Conservation (phyloP, 2,888 invertebrate genomes). For the Clostera curtula region DNA sequence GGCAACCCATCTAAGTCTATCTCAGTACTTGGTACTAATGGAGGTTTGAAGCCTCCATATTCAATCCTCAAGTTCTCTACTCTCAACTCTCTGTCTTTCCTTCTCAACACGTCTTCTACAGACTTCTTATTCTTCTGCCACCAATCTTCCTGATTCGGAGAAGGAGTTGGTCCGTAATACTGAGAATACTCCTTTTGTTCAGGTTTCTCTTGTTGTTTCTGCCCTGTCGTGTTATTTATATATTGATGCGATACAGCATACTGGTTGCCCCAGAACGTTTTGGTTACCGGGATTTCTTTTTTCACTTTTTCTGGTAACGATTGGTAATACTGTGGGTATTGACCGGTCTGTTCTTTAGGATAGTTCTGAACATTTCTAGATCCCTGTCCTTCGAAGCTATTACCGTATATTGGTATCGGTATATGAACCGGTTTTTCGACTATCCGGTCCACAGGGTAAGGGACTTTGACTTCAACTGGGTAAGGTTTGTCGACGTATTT, state of each 20-base stretch:
- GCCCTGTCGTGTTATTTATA: slow-evolving; percentile 35
- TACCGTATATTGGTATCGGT: slow-evolving; percentile 23
- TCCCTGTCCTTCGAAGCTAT: slow-evolving; percentile 13
- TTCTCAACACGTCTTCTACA: slow-evolving; percentile 57
- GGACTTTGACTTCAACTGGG: slow-evolving; percentile 66
- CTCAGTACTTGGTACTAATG: slow-evolving; percentile 85
- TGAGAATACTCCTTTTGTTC: slow-evolving; percentile 34
- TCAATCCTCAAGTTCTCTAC: slow-evolving; percentile 78
- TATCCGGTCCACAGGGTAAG: slow-evolving; percentile 65
- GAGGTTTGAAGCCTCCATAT: slow-evolving; percentile 88
- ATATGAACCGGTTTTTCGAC: slow-evolving; percentile 60
- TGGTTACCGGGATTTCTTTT: slow-evolving; percentile 7
- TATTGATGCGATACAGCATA: slow-evolving; percentile 58
- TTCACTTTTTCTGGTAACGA: slow-evolving; percentile 17
- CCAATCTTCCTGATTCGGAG: slow-evolving; percentile 14
- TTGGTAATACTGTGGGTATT: slow-evolving; percentile 20
- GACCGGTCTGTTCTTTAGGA: slow-evolving; percentile 13
- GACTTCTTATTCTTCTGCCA: slow-evolving; percentile 23
- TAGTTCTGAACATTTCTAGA: slow-evolving; percentile 20
- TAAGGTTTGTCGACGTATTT: slow-evolving; percentile 58
- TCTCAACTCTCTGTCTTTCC: slow-evolving; percentile 73
- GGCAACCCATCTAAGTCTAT: slow-evolving; percentile 84
- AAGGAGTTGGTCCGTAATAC: slow-evolving; percentile 24
- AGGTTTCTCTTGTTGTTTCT: slow-evolving; percentile 14
- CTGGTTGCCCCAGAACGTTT: slow-evolving; percentile 37